These are phyloP conservation scores for Cariama cristata DNA, from an alignment of 2,113 vertebrate species.

Conservation along the genomic window DNA sequence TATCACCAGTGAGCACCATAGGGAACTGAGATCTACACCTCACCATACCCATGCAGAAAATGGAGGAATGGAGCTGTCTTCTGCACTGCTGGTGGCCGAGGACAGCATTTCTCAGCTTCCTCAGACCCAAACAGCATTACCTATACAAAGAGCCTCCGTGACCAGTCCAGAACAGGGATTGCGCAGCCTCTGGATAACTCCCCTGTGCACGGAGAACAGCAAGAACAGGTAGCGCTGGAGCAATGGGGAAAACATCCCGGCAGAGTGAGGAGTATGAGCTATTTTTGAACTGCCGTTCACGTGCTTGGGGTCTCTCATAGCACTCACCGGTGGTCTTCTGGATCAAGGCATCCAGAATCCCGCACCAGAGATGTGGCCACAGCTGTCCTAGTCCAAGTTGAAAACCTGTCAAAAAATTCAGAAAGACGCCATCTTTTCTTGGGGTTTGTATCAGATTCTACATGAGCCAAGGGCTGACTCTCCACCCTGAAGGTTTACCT, in stretches of 20 bases:
- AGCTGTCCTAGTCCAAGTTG: too few species aligned
- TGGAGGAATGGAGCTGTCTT: background rate
- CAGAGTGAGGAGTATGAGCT: background rate
- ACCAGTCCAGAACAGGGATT: background rate
- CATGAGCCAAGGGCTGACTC: background rate
- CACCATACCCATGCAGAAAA: background rate
- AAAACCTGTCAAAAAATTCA: background rate
- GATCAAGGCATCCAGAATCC: background rate
- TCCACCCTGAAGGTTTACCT: background rate
- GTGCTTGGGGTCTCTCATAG: background rate
- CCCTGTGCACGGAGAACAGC: background rate
- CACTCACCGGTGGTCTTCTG: background rate
- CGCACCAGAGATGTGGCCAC: background rate
- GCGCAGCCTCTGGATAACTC: background rate
- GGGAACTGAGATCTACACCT: fast-evolving
- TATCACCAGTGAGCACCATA: background rate
- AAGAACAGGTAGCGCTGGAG: background rate
- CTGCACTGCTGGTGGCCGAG: background rate
- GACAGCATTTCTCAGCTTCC: background rate
- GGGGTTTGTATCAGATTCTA: background rate
- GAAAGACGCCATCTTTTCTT: background rate
- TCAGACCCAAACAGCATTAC: background rate
- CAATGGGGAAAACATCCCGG: background rate
- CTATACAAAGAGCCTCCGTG: background rate
- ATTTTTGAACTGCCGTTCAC: background rate